Base-by-base conservation (phyloP, 2,113 vertebrate species). In the Zapus hudsonius region DNA sequence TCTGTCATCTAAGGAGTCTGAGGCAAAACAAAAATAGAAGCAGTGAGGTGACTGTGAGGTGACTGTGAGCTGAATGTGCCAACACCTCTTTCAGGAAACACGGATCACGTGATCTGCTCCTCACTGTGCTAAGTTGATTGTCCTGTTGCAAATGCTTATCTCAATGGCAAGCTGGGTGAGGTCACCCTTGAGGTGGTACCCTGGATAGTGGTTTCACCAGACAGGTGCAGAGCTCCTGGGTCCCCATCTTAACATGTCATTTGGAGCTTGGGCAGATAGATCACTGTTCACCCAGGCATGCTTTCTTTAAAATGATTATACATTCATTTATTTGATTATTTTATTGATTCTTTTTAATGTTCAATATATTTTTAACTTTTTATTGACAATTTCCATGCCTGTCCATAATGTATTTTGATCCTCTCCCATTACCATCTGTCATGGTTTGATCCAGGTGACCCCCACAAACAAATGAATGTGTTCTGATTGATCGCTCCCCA, bases 1-100 rank as follows among this genome's bases (percentile, higher is more conserved):
- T 23, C 0, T 22, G 81, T 87, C 36, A 75, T 87, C 95, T 44
- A 93, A 96, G 89, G 92, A 40, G 7, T 84, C 82, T 76, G 70
- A 13, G 33, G 94, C 94, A 59, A 94, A 63, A 89, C 83, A 74
- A 87, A 95, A 63, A 38, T 1, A 75, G 74, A 40, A 10, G 23
- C 66, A 93, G 25, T 7, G n/a, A 84, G 40, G 9, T 0, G 25
- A 0, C 7, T 36, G 0, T 63, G n/a, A 6, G 42, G 12, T 2
- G 52, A 11, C 44, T 90, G 66, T 90, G 66, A n/a, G n/a, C n/a
- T n/a, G n/a, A n/a, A n/a, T n/a, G n/a, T n/a, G n/a, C n/a, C n/a
- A n/a, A n/a, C n/a, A n/a, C n/a, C n/a, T n/a, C n/a, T n/a, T 13
- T 82, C 17, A 90, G 92, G 61, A 85, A 73, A n/a, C 29, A 27